Percentiles rank a stretch among this genome's conserved stretches.
These are phyloP conservation scores for Epirrita christyi DNA, from an alignment of 2,888 invertebrate genomes.

Conservation along the genomic window DNA sequence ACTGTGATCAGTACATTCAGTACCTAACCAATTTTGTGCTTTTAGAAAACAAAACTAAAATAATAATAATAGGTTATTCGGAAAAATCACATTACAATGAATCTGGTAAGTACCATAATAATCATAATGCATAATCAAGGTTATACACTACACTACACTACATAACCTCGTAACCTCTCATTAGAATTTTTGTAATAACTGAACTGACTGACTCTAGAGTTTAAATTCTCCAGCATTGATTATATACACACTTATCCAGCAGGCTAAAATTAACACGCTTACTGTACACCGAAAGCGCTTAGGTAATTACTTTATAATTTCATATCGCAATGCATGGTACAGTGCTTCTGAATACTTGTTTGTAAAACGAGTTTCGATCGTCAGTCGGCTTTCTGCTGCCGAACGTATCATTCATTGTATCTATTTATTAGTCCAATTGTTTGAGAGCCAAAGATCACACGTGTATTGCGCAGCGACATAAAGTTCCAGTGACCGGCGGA, in stretches of 20 bases:
- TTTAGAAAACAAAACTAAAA: too few relatives aligned
- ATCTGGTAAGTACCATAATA: background rate
- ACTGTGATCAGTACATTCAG: too few relatives aligned
- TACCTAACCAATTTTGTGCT: too few relatives aligned
- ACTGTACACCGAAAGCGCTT: background rate
- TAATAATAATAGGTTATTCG: too few relatives aligned
- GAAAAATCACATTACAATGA: background rate
- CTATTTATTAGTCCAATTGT: conserved; percentile 16
- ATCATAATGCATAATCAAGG: too few relatives aligned
- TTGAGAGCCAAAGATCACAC: conserved; percentile 12
- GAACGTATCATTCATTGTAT: background rate
- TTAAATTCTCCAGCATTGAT: background rate
- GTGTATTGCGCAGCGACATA: conserved; percentile 8
- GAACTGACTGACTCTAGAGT: too few relatives aligned
- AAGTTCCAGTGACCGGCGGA: background rate
- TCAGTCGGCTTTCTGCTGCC: background rate
- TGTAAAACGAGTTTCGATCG: conserved; percentile 14
- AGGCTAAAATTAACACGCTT: background rate
- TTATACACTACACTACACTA: too few relatives aligned
- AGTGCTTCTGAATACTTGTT: conserved; percentile 1
- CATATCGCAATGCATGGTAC: conserved; percentile 3
- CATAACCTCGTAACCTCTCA: background rate
- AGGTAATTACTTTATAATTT: conserved; percentile 3
- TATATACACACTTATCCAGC: background rate
- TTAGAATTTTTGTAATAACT: too few relatives aligned